Evolutionary conservation across 2,888 invertebrate species (phyloP).

Genomic region (Andrena hattorfiana): DNA sequence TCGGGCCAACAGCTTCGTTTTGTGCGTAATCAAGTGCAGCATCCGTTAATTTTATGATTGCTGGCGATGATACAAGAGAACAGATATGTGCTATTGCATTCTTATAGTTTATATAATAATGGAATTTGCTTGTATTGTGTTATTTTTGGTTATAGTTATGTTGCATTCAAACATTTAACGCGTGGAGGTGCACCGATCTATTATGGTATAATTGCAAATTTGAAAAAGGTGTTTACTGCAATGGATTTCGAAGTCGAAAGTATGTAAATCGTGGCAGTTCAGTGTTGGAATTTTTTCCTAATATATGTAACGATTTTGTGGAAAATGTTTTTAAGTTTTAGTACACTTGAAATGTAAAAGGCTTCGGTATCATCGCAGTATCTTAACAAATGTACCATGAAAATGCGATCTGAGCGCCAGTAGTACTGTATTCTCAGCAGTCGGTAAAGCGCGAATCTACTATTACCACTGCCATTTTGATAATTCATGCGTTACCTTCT

Average conservation of each 20-base stretch:
- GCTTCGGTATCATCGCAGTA: no score
- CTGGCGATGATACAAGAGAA: neutral
- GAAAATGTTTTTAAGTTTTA: neutral
- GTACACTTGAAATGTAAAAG: neutral
- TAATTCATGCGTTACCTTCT: neutral
- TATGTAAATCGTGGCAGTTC: neutral
- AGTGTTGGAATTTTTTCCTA: neutral
- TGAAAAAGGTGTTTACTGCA: neutral
- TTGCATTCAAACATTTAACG: no score
- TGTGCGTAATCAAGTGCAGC: neutral
- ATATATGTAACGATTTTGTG: neutral
- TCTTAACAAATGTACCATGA: neutral
- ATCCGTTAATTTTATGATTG: neutral
- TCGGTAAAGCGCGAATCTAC: constrained; percentile 23
- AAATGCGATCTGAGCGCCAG: neutral
- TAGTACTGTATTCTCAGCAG: neutral
- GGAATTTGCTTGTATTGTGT: neutral
- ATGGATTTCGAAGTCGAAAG: neutral
- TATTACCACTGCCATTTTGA: neutral
- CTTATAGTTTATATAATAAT: neutral
- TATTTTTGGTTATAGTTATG: no score
- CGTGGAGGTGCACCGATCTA: no score
- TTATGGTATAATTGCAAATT: no score
- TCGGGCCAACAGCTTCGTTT: neutral
- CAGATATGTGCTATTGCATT: neutral